Evolutionary conservation across 37 sponge, comb jelly and placozoan genomes (phyloP), one percentile per base, ranked within the genome.

Genomic region (Aphrocallistes beatrix): DNA sequence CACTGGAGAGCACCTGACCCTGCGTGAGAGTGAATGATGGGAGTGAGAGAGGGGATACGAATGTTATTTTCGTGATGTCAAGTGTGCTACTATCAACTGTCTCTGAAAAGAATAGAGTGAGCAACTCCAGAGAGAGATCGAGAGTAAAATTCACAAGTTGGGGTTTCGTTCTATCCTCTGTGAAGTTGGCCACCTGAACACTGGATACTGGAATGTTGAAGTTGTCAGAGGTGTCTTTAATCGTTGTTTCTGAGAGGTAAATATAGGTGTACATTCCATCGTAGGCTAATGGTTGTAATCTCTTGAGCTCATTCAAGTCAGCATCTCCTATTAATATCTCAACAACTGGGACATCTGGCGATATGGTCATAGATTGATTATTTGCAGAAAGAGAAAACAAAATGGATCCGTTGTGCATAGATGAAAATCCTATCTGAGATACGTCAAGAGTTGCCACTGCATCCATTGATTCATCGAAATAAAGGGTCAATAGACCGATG

Each of bases 261-360:
- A 95, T 50, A 51, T 87, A 95, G 42, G 93, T 91, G 81, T 90
- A 88, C 0, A 82, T 28, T 1, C 1, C n/a, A 36, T 13, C 38
- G 16, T 91, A 90, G 36, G 93, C 93, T 34, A 95, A 37, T 39
- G 28, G 25, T 8, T 82, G 83, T 51, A 87, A 32, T n/a, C 85
- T 47, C 83, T 95, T 95, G 37, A 95, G 91, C 42, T 86, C 92
- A 84, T 95, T 95, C 82, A 95, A 38, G 47, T 95, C 96, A n/a
- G 60, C 50, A 16, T 16, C 50, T 23, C 88, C 86, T 0, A 95
- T n/a, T 28, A 88, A 48, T 6, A 93, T 39, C 36, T 85, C 51
- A 23, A 95, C 87, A 39, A 38, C 82, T 23, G 90, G 84, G 51
- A 88, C 85, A 21, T 92, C 94, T 32, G 90, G n/a, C n/a, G 88